These are phyloP conservation scores for Mercenaria mercenaria DNA, from an alignment of 1,140 invertebrate species.

Conservation along the genomic window DNA sequence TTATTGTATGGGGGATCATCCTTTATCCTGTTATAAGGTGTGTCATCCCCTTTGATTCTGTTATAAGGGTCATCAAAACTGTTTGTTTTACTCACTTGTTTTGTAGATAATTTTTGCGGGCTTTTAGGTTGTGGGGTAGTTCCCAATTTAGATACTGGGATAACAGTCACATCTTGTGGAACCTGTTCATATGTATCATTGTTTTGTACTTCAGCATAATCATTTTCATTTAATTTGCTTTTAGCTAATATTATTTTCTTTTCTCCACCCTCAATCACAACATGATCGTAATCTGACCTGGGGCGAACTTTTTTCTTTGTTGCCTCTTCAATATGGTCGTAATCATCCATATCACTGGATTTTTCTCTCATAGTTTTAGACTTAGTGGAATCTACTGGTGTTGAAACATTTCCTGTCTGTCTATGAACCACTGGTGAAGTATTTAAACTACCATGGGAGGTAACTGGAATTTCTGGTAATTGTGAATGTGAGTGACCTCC, in stretches of 20 bases:
- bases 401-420: not conserved
- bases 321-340: constrained; percentile 57
- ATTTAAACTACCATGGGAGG: not conserved
- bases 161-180: constrained; percentile 4
- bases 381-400: not conserved
- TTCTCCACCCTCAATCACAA: constrained; percentile 54
- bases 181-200: constrained; percentile 49
- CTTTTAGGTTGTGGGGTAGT: constrained; percentile 3
- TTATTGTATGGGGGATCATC: constrained; percentile 39
- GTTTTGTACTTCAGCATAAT: constrained; percentile 60
- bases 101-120: not conserved
- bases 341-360: constrained; percentile 29
- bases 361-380: not conserved
- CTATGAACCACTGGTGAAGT: not conserved
- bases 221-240: constrained; percentile 59
- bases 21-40: constrained; percentile 42
- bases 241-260: constrained; percentile 45
- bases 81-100: constrained; percentile 5
- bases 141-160: not conserved
- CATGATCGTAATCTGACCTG: constrained; percentile 64
- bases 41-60: constrained; percentile 38
- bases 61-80: constrained; percentile 61
- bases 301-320: constrained; percentile 35
- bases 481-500: constrained; percentile 14
- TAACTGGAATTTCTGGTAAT: constrained; percentile 56